Base-by-base conservation (phyloP, 2,797 vertebrate species). In the Carapus acus region DNA sequence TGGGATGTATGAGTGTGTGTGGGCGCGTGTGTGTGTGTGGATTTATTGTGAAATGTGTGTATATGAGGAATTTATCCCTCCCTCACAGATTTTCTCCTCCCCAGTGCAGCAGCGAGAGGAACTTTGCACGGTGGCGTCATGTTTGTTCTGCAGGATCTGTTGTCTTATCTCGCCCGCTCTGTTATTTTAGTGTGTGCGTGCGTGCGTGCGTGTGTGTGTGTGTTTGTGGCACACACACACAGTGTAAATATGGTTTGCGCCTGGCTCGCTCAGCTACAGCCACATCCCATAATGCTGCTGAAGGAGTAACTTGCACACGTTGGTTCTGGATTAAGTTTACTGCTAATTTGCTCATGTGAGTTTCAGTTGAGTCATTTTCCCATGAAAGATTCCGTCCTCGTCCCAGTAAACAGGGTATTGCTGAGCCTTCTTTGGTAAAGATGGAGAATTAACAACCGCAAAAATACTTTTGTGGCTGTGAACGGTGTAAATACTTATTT, bases 161-260 rank as follows among this genome's bases (percentile, higher is more conserved):
- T 27, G 11, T 19, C 49, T 54, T 33, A 4, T 33, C 3, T 13
- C 7, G 18, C 5, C 24, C 24, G 9, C 5, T 27, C 19, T 23
- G 33, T 19, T 33, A 33, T 33, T 54, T 55, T 42, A 53, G 19
- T 46, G 22, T 24, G 41, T 11, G 15, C 41, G 47, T 56, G 15
- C 75, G 62, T 62, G 33, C 9, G 5, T 9, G 24, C 9, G 24
- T 27, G 24, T 9, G 24, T 27, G 24, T 27, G 5, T 27, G 5
- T 27, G 24, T 27, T 4, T 27, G 24, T 27, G 24, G 15, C 41
- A 44, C 54, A 14, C 75, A 62, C 60, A 34, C 6, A 47, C 48
- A 21, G 33, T 78, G 77, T 81, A 79, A 81, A 83, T 81, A 77
- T 55, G n/a, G n/a, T n/a, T n/a, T n/a, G n/a, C n/a, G n/a, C n/a